These are phyloP conservation scores for Alosa sapidissima DNA, from an alignment of 2,797 vertebrate species.

Conservation along the genomic window DNA sequence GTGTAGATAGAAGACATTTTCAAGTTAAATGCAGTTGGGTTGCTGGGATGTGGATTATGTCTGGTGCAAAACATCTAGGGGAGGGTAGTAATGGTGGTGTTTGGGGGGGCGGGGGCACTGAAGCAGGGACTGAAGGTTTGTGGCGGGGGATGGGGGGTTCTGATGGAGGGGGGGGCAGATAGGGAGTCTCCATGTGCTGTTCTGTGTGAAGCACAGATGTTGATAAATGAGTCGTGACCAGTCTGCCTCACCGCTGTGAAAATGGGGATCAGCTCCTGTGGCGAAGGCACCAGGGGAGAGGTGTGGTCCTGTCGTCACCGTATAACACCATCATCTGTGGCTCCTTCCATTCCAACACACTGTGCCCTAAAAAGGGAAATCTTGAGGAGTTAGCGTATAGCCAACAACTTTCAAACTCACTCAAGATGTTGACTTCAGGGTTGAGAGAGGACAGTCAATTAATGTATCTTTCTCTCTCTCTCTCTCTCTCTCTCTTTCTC, in stretches of 20 bases:
- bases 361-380: not conserved
- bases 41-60: not conserved
- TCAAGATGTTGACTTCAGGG: not conserved
- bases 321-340: not conserved
- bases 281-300: not conserved
- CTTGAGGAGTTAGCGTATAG: not conserved
- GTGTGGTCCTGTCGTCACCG: not conserved
- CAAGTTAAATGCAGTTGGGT: not conserved
- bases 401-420: not conserved
- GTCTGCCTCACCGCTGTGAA: not conserved
- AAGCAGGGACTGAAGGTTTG: too few species aligned
- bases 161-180: conserved; percentile 24
- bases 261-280: not conserved
- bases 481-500: not conserved
- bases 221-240: not conserved
- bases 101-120: not conserved
- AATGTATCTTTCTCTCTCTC: not conserved
- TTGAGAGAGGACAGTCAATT: not conserved
- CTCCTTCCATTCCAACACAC: not conserved
- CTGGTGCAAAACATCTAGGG: not conserved
- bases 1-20: not conserved
- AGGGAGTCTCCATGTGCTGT: conserved; percentile 30
- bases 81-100: not conserved
- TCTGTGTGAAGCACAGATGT: conserved; percentile 12
- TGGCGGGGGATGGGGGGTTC: not conserved